These are phyloP conservation scores for Diglossa cyanea DNA, from an alignment of 2,797 vertebrate genomes.

Conservation along the genomic window DNA sequence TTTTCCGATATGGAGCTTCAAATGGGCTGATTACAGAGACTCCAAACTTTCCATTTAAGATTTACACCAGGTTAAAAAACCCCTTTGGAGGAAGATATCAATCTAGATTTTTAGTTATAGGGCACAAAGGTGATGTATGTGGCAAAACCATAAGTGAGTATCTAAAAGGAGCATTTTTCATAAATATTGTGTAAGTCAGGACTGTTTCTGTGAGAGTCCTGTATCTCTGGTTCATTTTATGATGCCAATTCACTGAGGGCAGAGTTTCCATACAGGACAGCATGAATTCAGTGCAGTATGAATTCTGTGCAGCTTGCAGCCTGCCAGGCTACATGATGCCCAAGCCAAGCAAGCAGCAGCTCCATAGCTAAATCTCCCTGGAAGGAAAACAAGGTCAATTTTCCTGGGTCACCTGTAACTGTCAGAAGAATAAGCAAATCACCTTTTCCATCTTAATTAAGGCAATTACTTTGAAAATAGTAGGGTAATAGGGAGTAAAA, in stretches of 20 bases:
- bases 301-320: not conserved
- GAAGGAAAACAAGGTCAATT: not conserved
- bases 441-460: not conserved
- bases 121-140: not conserved
- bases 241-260: not conserved
- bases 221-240: not conserved
- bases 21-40: conserved; percentile 12
- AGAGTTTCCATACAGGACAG: rapidly evolving
- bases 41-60: conserved; percentile 1
- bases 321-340: not conserved
- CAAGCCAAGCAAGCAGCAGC: not conserved
- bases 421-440: not conserved
- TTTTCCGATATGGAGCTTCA: conserved; percentile 49
- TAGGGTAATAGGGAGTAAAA: not conserved
- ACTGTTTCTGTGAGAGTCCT: not conserved
- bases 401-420: not conserved
- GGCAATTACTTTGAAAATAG: not conserved
- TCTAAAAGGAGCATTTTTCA: not conserved
- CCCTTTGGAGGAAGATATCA: not conserved
- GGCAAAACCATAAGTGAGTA: not conserved
- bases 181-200: not conserved
- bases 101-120: not conserved
- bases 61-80: not conserved
- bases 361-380: rapidly evolving
- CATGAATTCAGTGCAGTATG: rapidly evolving